Evolutionary conservation across 2,113 vertebrate species (phyloP).

Genomic region (Ancistrus triradiatus): DNA sequence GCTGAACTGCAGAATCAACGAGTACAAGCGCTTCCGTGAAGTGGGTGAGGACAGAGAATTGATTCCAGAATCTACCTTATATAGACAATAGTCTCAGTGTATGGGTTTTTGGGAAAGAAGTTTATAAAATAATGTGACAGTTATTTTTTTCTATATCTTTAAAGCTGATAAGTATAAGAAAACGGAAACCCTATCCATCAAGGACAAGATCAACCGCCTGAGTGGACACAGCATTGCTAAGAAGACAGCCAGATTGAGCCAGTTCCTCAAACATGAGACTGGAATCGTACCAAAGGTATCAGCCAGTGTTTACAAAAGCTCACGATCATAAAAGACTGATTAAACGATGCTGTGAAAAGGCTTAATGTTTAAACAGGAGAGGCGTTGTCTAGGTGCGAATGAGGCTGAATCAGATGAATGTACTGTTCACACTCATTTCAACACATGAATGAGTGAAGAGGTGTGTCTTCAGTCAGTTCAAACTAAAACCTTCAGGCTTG

Average conservation of each 20-base stretch:
- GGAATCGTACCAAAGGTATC: conserved; percentile 82
- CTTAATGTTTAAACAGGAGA: conserved; percentile 12
- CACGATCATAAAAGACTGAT: neutral
- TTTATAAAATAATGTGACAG: neutral
- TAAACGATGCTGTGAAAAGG: neutral
- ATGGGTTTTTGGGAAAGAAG: neutral
- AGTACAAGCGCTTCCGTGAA: conserved; percentile 91
- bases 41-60: conserved; percentile 76
- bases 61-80: neutral
- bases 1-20: conserved; percentile 88
- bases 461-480: too few relatives aligned
- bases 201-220: conserved; percentile 81
- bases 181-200: conserved; percentile 78
- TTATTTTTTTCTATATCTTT: neutral
- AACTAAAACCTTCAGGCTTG: too few relatives aligned
- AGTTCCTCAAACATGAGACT: conserved; percentile 83
- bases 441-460: too few relatives aligned
- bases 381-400: neutral
- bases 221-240: conserved; percentile 90
- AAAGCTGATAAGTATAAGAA: conserved; percentile 89
- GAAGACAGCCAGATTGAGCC: conserved; percentile 86
- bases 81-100: neutral
- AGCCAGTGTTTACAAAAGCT: conserved; percentile 15
- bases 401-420: too few relatives aligned
- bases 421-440: too few relatives aligned